Evolutionary conservation across 1,140 invertebrate species (phyloP), one percentile per base, ranked within the genome.

Genomic region (Rhagoletis zephyria): DNA sequence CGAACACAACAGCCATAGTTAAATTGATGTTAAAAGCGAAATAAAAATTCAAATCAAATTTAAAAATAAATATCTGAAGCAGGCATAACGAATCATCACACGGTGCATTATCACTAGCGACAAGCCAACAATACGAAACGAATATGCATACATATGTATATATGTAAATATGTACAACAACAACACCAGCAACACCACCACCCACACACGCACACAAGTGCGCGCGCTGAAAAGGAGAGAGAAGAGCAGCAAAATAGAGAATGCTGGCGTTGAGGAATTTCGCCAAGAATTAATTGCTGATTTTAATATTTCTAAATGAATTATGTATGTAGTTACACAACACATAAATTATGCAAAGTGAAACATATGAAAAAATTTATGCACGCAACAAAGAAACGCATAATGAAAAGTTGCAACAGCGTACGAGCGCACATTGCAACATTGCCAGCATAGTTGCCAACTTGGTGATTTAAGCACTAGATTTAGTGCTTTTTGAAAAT

Each of bases 41-140:
- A 56, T 4, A 42, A 70, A 81, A 51, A 81, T 56, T 51, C 45
- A 42, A 81, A 81, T 56, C 16, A 59, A 81, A 81, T 56, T 81
- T 51, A 81, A 81, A 81, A 81, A 81, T 81, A 81, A 81, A 81
- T 81, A 1, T 30, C 16, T 81, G 48, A 81, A 81, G 74, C 48
- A 56, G 74, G 74, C 74, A 81, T 81, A 81, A 81, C 74, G 74
- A 81, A 81, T 81, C 74, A 81, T 81, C 74, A 81, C 48, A 81
- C 74, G 74, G 48, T 81, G 74, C 74, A 81, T 81, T 81, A 81
- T 81, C 74, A 81, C 19, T 19, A 59, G 74, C 74, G 48, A 56
- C 74, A 81, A 56, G 74, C 74, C 45, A 77, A 77, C 74, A 56
- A 81, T 81, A 9, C 48, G 48, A 56, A 10, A 7, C 48, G 74